Conservation (phyloP, 2,888 invertebrate genomes). For the Seladonia tumulorum region DNA sequence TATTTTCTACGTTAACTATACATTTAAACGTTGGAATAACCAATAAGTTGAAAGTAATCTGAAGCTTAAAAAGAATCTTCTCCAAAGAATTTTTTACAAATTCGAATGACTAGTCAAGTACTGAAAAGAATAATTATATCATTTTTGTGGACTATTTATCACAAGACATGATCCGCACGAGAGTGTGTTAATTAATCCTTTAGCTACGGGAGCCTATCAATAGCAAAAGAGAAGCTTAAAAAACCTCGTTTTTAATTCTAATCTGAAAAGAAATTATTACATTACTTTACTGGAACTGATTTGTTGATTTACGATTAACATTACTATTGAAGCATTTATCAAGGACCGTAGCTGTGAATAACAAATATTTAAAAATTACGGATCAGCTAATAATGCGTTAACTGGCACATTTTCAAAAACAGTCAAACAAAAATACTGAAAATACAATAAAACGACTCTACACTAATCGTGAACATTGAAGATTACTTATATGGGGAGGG, state of each 20-base stretch:
- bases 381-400: too few relatives aligned
- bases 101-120: not conserved
- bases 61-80: not conserved
- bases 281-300: not conserved
- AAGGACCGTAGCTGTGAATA: not conserved
- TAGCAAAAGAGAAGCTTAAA: too few relatives aligned
- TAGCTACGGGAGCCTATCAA: too few relatives aligned
- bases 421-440: not conserved
- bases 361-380: not conserved
- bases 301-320: too few relatives aligned
- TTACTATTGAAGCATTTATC: too few relatives aligned
- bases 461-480: not conserved
- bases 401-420: not conserved
- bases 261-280: not conserved
- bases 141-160: too few relatives aligned
- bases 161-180: too few relatives aligned
- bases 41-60: not conserved
- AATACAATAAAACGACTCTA: not conserved
- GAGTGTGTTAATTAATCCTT: too few relatives aligned
- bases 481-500: not conserved
- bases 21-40: too few relatives aligned
- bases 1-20: not conserved
- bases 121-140: too few relatives aligned
- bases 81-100: not conserved
- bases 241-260: not conserved